phyloP scores from a whole-genome alignment of 2,113 vertebrate genomes.

The Corythoichthys haematopterus region DNA sequence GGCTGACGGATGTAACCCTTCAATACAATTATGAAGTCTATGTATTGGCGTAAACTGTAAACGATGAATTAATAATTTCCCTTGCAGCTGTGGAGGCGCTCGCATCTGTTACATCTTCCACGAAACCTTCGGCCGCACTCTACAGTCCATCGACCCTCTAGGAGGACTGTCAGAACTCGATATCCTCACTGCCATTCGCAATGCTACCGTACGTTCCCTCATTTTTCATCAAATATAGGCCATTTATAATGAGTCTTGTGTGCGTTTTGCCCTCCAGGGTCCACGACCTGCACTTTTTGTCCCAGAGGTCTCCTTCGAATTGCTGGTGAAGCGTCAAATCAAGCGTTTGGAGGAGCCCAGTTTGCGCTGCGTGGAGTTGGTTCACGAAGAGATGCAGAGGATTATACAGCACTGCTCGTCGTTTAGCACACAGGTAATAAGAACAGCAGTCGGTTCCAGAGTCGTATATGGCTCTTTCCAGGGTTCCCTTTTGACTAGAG shows the following conservation, averaged over 20 bases:
- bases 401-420: conserved; percentile 80
- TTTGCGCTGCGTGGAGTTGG: conserved; percentile 77
- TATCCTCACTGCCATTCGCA: conserved; percentile 78
- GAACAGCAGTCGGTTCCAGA: not conserved
- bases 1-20: no score
- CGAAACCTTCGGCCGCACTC: conserved; percentile 77
- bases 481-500: not conserved
- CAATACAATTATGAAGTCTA: no score
- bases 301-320: conserved; percentile 77
- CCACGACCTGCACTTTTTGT: conserved; percentile 77
- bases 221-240: no score
- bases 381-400: conserved; percentile 79
- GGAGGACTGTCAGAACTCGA: conserved; percentile 74
- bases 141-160: conserved; percentile 77
- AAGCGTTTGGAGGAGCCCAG: conserved; percentile 79
- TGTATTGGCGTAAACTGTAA: no score
- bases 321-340: conserved; percentile 80
- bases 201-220: conserved; percentile 63
- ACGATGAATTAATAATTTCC: conserved; percentile 12
- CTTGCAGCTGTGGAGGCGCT: conserved; percentile 73
- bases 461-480: no score
- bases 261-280: conserved; percentile 55
- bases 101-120: conserved; percentile 82
- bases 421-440: conserved; percentile 73
- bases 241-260: not conserved